phyloP scores from a whole-genome alignment of 2,797 vertebrate species.

The Clangula hyemalis region DNA sequence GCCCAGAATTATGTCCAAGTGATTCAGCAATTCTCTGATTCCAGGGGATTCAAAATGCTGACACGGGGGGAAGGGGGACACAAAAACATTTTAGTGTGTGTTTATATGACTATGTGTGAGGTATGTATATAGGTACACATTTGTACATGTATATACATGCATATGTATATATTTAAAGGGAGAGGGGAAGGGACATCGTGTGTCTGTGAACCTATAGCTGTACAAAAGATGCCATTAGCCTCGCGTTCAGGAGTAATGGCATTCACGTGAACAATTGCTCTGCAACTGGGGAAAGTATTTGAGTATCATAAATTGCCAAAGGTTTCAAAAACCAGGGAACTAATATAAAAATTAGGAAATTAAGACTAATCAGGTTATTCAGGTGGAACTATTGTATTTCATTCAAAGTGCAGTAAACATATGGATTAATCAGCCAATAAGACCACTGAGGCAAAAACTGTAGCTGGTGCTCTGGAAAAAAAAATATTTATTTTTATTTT shows the following conservation, averaged over 20 bases:
- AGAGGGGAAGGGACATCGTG: too few species aligned
- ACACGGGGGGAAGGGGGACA: too few species aligned
- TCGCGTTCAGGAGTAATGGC: background rate
- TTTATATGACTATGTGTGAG: background rate
- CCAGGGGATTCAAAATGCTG: background rate
- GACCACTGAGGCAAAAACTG: slow-evolving; percentile 8
- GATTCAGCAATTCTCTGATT: background rate
- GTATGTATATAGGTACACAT: accelerated
- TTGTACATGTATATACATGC: background rate
- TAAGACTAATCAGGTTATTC: slow-evolving; percentile 43
- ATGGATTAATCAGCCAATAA: slow-evolving; percentile 57
- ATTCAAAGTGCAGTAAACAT: slow-evolving; percentile 31
- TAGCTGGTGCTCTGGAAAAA: background rate
- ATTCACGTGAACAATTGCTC: background rate
- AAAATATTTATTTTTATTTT: background rate
- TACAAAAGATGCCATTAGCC: background rate
- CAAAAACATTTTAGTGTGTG: background rate
- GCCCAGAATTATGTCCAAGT: background rate
- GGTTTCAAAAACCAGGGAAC: slow-evolving; percentile 52
- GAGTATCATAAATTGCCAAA: slow-evolving; percentile 56
- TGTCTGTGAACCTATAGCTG: background rate
- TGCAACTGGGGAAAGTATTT: slow-evolving; percentile 55
- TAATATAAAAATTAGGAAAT: slow-evolving; percentile 65
- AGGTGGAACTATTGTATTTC: slow-evolving; percentile 41
- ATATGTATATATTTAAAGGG: too few species aligned